phyloP scores from a whole-genome alignment of 2,888 invertebrate genomes.

The Agriopis leucophaearia region DNA sequence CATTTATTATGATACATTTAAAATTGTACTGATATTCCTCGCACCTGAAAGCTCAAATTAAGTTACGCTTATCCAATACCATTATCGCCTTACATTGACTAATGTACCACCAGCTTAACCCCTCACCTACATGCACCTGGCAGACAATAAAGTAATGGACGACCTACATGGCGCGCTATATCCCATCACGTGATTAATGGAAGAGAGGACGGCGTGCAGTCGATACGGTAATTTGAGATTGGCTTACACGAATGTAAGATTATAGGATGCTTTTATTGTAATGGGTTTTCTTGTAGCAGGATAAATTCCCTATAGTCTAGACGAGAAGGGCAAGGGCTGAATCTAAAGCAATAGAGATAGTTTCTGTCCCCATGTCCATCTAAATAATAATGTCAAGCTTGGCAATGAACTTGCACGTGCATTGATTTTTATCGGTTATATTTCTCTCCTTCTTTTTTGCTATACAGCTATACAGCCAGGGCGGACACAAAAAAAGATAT shows the following conservation, averaged over 20 bases:
- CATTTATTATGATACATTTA: not conserved
- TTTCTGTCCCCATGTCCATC: too few species aligned
- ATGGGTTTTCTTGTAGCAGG: slow-evolving; percentile 1
- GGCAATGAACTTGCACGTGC: too few species aligned
- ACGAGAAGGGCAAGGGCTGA: not conserved
- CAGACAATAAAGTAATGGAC: slow-evolving; percentile 72
- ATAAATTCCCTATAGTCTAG: not conserved
- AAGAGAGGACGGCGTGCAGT: slow-evolving; percentile 57
- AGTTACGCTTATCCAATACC: slow-evolving; percentile 45
- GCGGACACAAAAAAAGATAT: too few species aligned
- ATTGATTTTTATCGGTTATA: too few species aligned
- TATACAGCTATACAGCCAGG: too few species aligned
- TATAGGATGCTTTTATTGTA: slow-evolving; percentile 29
- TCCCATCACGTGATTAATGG: slow-evolving; percentile 69
- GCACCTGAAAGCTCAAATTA: slow-evolving; percentile 7
- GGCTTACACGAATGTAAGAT: slow-evolving; percentile 44
- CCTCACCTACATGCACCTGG: slow-evolving; percentile 59
- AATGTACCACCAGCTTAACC: slow-evolving; percentile 55
- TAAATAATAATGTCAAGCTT: too few species aligned
- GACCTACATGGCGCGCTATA: slow-evolving; percentile 65
- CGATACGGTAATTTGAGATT: slow-evolving; percentile 63
- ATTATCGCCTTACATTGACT: slow-evolving; percentile 63
- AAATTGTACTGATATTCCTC: not conserved
- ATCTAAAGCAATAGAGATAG: not conserved
- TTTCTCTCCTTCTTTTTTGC: too few species aligned